Evolutionary conservation across 2,888 invertebrate species (phyloP).

Genomic region (Parnassius mnemosyne): DNA sequence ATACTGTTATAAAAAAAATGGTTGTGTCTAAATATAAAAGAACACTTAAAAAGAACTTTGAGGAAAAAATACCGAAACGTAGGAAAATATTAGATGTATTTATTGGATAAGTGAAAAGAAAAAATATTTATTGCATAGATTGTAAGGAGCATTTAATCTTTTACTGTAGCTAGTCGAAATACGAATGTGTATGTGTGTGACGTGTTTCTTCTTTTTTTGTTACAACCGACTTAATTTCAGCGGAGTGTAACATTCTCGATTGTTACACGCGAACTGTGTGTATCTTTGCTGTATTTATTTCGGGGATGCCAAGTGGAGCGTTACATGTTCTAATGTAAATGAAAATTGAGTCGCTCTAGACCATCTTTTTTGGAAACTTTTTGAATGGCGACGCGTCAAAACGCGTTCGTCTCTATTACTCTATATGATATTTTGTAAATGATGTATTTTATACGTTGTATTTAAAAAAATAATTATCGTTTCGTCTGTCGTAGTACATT

Average conservation of each 20-base stretch:
- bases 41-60: conserved; percentile 63
- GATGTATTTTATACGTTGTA: conserved; percentile 77
- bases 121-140: conserved; percentile 76
- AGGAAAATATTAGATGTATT: conserved; percentile 73
- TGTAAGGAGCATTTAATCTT: conserved; percentile 68
- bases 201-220: conserved; percentile 35
- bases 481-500: conserved; percentile 52
- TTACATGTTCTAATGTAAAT: conserved; percentile 13
- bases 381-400: conserved; percentile 49
- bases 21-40: conserved; percentile 76
- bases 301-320: conserved; percentile 3
- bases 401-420: conserved; percentile 41
- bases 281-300: conserved; percentile 16
- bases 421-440: conserved; percentile 72
- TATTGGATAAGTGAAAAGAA: conserved; percentile 72
- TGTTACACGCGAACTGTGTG: conserved; percentile 5
- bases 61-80: conserved; percentile 59
- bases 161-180: conserved; percentile 66
- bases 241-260: conserved; percentile 16
- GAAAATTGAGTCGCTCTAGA: conserved; percentile 22
- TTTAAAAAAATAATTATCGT: conserved; percentile 49
- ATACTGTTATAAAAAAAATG: conserved; percentile 68
- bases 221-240: conserved; percentile 14
- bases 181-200: conserved; percentile 38
- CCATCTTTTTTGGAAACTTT: conserved; percentile 74